Evolutionary conservation across 2,797 vertebrate species (phyloP).

Genomic region (Sebastiscus tertius): DNA sequence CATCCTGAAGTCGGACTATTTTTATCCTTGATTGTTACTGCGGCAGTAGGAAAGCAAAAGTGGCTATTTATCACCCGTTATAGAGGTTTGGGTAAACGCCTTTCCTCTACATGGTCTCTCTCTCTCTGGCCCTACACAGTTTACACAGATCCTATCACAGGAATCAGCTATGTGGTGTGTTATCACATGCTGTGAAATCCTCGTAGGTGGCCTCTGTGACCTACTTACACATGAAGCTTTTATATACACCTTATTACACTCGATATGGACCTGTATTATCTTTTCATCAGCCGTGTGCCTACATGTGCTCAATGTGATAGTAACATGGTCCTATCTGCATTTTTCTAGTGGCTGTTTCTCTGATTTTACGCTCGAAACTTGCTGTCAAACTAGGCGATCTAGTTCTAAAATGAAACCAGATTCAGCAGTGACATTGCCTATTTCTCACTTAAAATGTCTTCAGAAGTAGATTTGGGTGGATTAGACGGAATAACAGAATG

Average conservation of each 20-base stretch:
- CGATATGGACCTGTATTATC: neutral
- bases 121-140: neutral
- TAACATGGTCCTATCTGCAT: neutral
- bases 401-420: too few species aligned
- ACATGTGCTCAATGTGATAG: neutral
- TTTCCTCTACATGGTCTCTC: neutral
- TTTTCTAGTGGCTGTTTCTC: neutral
- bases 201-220: constrained; percentile 56
- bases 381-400: too few species aligned
- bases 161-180: constrained; percentile 5
- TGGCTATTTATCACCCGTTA: neutral
- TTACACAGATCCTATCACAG: constrained; percentile 1
- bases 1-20: constrained; percentile 43
- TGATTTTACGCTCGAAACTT: neutral
- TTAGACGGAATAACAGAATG: too few species aligned
- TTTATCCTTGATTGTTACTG: constrained; percentile 46
- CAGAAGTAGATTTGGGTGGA: too few species aligned
- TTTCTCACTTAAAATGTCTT: too few species aligned
- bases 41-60: constrained; percentile 44
- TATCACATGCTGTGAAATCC: constrained; percentile 34
- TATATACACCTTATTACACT: neutral
- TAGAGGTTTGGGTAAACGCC: neutral
- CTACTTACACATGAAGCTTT: constrained; percentile 43
- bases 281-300: neutral
- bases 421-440: fast-evolving